Evolutionary conservation across 1,140 invertebrate genomes (phyloP), one percentile per base, ranked within the genome.

Genomic region (Muscidifurax raptorellus): DNA sequence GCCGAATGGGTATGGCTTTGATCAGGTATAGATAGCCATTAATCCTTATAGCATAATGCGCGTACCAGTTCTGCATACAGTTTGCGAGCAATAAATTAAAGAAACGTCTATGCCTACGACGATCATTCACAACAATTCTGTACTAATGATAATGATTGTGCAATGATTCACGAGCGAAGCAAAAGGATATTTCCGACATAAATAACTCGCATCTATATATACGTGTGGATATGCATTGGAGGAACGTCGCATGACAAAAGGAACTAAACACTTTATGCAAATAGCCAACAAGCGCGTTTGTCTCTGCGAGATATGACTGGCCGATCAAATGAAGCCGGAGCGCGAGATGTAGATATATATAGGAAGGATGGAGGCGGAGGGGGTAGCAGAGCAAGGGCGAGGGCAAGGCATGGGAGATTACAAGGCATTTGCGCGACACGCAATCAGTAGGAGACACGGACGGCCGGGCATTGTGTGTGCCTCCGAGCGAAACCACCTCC

Each of bases 391-490:
- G n/a, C 76, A 44, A 72, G 78, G 80, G 36, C n/a, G 79, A 80
- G 78, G 84, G 85, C 84, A 76, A 86, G 85, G 85, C 79, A 84
- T 84, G 85, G 83, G 87, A 88, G 88, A 90, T 89, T 90, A 88
- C 89, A 89, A 89, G 89, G 88, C 84, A 89, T 88, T 88, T 85
- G 86, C 80, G 79, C 87, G 87, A 87, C 86, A 87, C 87, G 88
- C 89, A 90, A 90, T 90, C 88, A 89, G 86, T 82, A 80, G 86
- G 86, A 89, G 86, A 88, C 86, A 87, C 84, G 88, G 85, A 87
- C 87, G 84, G 78, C 86, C 80, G 87, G 88, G 87, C 88, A 87
- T 89, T 87, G 87, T 85, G 86, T 32, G 75, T 28, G 82, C 84
- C 84, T 84, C 72, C 82, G 74, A 80, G 82, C 82, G 47, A 72